Evolutionary conservation across 1,140 invertebrate genomes (phyloP).

Genomic region (Trachymyrmex cornetzi): DNA sequence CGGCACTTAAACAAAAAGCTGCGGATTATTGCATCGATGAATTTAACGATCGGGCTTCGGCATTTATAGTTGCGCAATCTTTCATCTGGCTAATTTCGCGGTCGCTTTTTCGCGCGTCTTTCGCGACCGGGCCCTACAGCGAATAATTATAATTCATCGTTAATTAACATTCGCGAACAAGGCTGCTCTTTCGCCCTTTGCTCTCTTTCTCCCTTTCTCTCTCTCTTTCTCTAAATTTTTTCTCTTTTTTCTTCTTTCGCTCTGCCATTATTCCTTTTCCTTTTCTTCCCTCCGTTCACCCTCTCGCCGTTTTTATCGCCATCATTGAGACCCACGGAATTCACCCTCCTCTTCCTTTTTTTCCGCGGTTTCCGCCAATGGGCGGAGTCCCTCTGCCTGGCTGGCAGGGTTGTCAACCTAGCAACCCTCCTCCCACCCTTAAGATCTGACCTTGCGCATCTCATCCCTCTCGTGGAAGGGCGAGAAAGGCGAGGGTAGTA

Average conservation of each 20-base stretch:
- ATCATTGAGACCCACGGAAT: conserved; percentile 73
- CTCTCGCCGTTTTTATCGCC: conserved; percentile 76
- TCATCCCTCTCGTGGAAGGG: conserved; percentile 71
- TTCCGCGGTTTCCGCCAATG: conserved; percentile 77
- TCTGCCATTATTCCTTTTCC: conserved; percentile 49
- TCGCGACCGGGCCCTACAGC: background rate
- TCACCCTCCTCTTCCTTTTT: conserved; percentile 73
- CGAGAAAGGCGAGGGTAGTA: conserved; percentile 61
- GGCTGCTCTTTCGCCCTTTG: conserved; percentile 43
- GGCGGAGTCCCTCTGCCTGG: conserved; percentile 78
- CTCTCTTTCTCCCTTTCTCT: conserved; percentile 26
- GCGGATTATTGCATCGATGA: conserved; percentile 51
- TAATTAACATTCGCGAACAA: conserved; percentile 77
- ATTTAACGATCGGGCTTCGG: conserved; percentile 56
- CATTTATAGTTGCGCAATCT: conserved; percentile 61
- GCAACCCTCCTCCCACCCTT: conserved; percentile 80
- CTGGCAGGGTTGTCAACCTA: conserved; percentile 79
- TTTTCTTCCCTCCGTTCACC: conserved; percentile 51
- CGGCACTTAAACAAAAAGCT: conserved; percentile 34
- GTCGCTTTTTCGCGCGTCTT: conserved; percentile 38
- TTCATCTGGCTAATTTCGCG: conserved; percentile 40
- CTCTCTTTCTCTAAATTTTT: background rate
- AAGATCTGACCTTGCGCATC: conserved; percentile 78
- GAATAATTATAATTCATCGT: conserved; percentile 77
- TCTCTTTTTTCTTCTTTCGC: conserved; percentile 18